phyloP scores from a whole-genome alignment of 2,113 vertebrate genomes.

The Pachycephala philippinensis region DNA sequence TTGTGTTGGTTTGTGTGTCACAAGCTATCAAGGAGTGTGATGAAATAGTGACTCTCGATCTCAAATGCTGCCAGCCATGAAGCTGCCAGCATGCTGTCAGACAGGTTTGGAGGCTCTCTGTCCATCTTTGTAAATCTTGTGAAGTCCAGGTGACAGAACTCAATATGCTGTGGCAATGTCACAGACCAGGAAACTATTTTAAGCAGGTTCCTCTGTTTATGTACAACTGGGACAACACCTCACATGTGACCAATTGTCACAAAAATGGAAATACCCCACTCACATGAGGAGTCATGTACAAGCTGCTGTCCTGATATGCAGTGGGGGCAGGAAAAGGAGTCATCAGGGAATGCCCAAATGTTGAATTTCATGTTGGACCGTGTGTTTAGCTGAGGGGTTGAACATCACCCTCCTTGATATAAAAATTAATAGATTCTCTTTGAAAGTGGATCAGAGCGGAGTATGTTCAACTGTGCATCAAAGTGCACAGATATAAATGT shows the following conservation, averaged over 20 bases:
- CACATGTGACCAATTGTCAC: neutral
- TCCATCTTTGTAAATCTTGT: neutral
- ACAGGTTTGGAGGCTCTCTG: neutral
- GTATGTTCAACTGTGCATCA: neutral
- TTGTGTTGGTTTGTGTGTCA: neutral
- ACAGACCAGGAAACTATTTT: neutral
- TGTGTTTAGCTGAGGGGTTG: neutral
- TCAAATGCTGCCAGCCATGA: neutral
- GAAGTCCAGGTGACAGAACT: neutral
- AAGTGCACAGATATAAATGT: neutral
- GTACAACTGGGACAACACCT: neutral
- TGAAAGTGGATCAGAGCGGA: conserved; percentile 49
- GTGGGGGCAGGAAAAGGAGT: neutral
- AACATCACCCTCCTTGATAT: neutral
- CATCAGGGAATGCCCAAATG: neutral
- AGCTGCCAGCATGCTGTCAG: neutral
- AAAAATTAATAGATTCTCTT: conserved; percentile 58
- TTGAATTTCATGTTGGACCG: neutral
- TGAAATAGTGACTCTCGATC: neutral
- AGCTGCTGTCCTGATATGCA: neutral
- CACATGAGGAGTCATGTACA: neutral
- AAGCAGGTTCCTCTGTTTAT: neutral
- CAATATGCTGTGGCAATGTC: neutral
- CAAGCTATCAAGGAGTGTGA: neutral
- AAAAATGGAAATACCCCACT: neutral